Conservation (phyloP, 2,797 vertebrate genomes). For the Gymnopithys bicolor region DNA sequence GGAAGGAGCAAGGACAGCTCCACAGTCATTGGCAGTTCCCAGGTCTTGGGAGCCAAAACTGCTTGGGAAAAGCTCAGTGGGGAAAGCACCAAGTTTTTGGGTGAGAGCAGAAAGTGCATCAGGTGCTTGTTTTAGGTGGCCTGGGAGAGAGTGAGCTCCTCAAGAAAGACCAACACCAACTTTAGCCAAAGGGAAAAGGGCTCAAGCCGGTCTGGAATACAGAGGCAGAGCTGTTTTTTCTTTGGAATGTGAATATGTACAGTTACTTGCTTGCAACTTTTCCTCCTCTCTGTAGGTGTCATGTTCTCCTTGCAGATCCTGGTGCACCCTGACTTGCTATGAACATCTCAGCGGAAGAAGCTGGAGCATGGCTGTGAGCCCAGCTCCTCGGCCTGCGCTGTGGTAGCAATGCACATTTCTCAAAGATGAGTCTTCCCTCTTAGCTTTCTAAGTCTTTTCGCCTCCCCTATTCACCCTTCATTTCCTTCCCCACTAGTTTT, state of each 20-base stretch:
- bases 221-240: background rate
- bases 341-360: background rate
- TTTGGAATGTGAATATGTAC: background rate
- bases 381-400: background rate
- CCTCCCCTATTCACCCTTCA: background rate
- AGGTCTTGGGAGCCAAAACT: background rate
- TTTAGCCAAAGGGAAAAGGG: background rate
- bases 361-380: background rate
- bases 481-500: background rate
- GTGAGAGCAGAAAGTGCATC: accelerated
- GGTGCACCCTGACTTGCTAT: background rate
- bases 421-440: background rate
- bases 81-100: background rate
- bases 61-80: accelerated
- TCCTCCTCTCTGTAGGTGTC: background rate
- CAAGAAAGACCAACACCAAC: background rate
- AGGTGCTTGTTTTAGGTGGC: background rate
- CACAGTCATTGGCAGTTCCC: background rate
- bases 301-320: background rate
- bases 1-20: background rate
- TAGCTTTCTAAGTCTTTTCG: background rate
- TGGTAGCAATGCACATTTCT: background rate
- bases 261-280: background rate
- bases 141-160: background rate
- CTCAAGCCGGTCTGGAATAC: background rate